Base-by-base conservation (phyloP, 2,888 invertebrate genomes). In the Anticlea derivata region DNA sequence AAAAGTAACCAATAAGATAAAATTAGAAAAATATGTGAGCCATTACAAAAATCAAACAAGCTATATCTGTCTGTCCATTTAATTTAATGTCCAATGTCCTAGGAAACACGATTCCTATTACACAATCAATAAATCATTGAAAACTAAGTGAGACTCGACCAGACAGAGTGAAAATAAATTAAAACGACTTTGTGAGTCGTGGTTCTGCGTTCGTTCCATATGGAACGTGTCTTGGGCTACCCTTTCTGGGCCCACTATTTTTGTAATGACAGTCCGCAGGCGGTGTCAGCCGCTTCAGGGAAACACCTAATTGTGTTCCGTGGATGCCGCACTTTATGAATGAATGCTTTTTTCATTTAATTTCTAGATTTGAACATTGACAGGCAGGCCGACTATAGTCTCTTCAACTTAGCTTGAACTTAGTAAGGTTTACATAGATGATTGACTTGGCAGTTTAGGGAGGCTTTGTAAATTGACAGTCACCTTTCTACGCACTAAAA, bases 211-310 rank as follows among this genome's bases (percentile, higher is more conserved):
- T 43, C 70, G 65, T 77, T 78, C 88, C 88, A 88, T 86, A 87
- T 87, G 88, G 81, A 73, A 73, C 75, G 55, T 78, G 83, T 88
- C 87, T 76, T 74, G 65, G 75, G 72, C 83, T 85, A 88, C 88
- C 88, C 88, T 89, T 89, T 88, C 86, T 80, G 83, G 73, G 79
- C 74, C 83, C 85, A 86, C 86, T 88, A 88, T 88, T 89, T 89
- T 83, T 78, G 83, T 87, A 87, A 81, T 87, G 89, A 89, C 87
- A 85, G 83, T 83, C 76, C 63, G 82, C 89, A 89, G 86, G 87
- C 87, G 87, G 86, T 67, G 64, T 31, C 52, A 41, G 40, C 30
- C 29, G 61, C 58, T 75, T 83, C 80, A 81, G 78, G 78, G 83
- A 84, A 86, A 80, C 78, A 83, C 84, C 85, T 84, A 85, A 85